Evolutionary conservation across 2,888 invertebrate species (phyloP).

Genomic region (Nymphalis urticae): DNA sequence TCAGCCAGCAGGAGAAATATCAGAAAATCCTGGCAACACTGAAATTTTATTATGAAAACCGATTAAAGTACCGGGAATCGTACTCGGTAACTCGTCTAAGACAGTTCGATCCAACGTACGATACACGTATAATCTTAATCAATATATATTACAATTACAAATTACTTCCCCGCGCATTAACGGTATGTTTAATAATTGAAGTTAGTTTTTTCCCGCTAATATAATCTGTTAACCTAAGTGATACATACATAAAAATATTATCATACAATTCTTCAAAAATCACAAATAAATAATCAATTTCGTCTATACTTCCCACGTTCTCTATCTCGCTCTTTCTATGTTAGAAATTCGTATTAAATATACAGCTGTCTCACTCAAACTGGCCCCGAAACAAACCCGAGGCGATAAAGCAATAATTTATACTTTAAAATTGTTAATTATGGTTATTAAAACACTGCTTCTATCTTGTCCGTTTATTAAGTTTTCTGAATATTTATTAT

Average conservation of each 20-base stretch:
- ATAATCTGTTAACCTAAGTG: constrained; percentile 1
- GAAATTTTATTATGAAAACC: no score
- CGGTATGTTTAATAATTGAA: background rate
- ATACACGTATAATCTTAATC: no score
- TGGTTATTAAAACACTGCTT: constrained; percentile 67
- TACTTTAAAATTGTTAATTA: constrained; percentile 71
- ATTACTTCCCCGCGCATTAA: background rate
- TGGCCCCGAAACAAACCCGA: constrained; percentile 41
- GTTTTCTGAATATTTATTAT: constrained; percentile 34
- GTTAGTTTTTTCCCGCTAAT: background rate
- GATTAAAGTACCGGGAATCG: no score
- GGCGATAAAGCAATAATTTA: constrained; percentile 74
- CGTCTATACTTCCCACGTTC: constrained; percentile 21
- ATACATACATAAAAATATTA: constrained; percentile 11
- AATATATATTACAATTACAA: background rate
- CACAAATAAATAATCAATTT: constrained; percentile 22
- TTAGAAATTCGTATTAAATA: background rate
- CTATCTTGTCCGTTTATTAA: constrained; percentile 40
- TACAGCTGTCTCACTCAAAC: constrained; percentile 4
- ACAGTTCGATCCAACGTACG: background rate
- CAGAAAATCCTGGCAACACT: no score
- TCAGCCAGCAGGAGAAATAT: no score
- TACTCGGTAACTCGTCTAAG: no score
- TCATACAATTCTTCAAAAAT: constrained; percentile 16
- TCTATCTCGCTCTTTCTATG: background rate